Conservation (phyloP, 2,797 vertebrate genomes). For the Spinus pinus region DNA sequence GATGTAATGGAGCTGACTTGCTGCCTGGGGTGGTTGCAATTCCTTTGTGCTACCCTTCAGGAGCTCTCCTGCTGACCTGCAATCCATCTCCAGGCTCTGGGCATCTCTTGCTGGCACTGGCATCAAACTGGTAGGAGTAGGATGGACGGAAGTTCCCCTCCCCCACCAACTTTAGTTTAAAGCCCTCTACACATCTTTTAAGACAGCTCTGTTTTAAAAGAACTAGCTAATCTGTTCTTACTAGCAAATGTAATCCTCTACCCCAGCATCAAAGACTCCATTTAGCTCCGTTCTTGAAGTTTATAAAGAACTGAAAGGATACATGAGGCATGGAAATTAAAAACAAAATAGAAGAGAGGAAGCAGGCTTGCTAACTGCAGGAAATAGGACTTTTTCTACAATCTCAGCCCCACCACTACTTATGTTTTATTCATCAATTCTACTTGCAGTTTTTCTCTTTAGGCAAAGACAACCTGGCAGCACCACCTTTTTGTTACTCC, state of each 20-base stretch:
- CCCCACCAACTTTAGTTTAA: background rate
- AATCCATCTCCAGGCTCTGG: background rate
- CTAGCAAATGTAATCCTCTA: background rate
- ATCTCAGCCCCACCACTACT: background rate
- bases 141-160: background rate
- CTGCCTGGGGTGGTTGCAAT: background rate
- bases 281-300: slow-evolving; percentile 25
- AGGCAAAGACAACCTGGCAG: background rate
- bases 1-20: rapidly evolving
- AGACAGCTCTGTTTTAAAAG: background rate
- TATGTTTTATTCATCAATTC: slow-evolving; percentile 43
- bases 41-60: background rate
- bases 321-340: slow-evolving; percentile 12
- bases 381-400: slow-evolving; percentile 9
- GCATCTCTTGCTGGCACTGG: background rate
- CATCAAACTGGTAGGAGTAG: background rate
- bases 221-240: background rate
- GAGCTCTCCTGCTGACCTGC: background rate
- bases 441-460: background rate
- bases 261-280: background rate
- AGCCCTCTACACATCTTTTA: background rate
- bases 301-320: slow-evolving; percentile 27
- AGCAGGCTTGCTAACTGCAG: slow-evolving; percentile 26
- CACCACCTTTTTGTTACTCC: background rate
- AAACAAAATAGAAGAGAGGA: background rate